Percentiles rank a stretch among this genome's conserved stretches.
These are phyloP conservation scores for Chaetorhynchus papuensis DNA, from an alignment of 2,113 vertebrate species.

Conservation along the genomic window DNA sequence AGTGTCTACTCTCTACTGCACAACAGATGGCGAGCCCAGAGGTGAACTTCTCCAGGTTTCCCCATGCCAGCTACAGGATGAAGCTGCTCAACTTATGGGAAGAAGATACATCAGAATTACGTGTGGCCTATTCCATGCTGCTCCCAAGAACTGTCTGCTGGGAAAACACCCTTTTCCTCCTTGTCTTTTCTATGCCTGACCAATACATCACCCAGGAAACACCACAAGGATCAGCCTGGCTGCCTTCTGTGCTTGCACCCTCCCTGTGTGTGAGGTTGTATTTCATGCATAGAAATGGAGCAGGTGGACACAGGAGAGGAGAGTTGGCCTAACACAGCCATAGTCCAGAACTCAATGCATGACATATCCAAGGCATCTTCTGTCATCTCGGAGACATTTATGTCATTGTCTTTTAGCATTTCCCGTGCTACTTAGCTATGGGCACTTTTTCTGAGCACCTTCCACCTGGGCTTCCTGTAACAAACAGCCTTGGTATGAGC, in stretches of 20 bases:
- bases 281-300: neutral
- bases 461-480: neutral
- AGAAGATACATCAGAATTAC: neutral
- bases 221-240: neutral
- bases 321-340: neutral
- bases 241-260: neutral
- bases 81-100: neutral
- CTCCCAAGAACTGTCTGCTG: neutral
- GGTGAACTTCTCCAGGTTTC: conserved; percentile 61
- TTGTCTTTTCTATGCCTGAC: neutral
- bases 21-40: conserved; percentile 27
- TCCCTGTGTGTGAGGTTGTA: neutral
- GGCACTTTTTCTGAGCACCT: neutral
- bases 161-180: neutral
- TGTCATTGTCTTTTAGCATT: neutral
- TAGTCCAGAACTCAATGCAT: neutral
- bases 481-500: neutral
- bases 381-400: neutral
- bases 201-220: neutral
- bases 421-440: neutral
- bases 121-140: neutral
- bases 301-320: neutral
- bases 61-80: conserved; percentile 24
- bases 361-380: neutral
- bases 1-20: conserved; percentile 63